A percentile compares a stretch with the other conserved stretches of the same genome.
phyloP scores from a whole-genome alignment of 2,797 vertebrate species.

The Eremophila alpestris region DNA sequence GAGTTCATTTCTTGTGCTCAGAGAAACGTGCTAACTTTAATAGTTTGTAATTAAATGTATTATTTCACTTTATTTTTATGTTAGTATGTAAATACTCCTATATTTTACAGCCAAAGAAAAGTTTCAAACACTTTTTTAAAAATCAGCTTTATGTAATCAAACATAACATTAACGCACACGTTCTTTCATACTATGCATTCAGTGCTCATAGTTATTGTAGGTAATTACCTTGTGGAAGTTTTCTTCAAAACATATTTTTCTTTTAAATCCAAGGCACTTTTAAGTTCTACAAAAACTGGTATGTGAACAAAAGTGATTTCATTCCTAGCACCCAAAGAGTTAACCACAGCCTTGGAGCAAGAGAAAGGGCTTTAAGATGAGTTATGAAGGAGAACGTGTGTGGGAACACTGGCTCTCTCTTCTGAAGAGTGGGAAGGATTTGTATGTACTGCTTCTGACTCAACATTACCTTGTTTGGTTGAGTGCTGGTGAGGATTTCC shows the following conservation, averaged over 20 bases:
- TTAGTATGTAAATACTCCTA: background rate
- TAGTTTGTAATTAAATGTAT: background rate
- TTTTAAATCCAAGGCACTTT: background rate
- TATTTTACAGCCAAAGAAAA: background rate
- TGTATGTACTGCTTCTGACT: background rate
- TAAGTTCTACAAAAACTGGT: background rate
- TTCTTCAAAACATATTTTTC: background rate
- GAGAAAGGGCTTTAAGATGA: background rate
- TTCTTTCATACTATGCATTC: background rate
- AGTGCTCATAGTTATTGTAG: background rate
- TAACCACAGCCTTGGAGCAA: background rate
- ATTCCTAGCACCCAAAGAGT: background rate
- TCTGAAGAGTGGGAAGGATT: background rate
- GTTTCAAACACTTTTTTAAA: background rate
- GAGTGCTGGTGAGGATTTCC: background rate
- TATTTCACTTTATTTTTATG: background rate
- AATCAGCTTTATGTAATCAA: background rate
- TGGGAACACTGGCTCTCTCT: background rate
- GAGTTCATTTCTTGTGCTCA: background rate
- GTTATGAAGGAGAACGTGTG: background rate
- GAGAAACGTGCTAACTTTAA: background rate
- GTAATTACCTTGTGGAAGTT: background rate
- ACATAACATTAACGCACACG: background rate
- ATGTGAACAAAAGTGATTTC: accelerated
- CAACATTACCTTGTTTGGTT: background rate